Evolutionary conservation across 2,797 vertebrate species (phyloP).

Genomic region (Halcyon leucocephala): DNA sequence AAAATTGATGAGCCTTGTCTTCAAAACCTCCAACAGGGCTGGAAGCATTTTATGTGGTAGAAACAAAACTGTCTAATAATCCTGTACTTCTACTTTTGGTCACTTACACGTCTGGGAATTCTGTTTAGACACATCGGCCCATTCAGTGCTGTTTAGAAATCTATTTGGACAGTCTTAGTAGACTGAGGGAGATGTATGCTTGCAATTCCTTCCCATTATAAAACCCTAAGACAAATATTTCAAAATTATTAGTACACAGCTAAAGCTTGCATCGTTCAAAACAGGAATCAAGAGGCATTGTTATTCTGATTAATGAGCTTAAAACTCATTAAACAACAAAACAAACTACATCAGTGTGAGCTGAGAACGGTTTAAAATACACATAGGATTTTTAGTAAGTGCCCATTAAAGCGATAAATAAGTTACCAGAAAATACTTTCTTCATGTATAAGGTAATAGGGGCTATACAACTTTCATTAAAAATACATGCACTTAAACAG

Average conservation of each 20-base stretch:
- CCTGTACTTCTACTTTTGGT: not conserved
- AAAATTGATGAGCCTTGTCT: slow-evolving; percentile 26
- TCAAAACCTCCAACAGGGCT: slow-evolving; percentile 11
- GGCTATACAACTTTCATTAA: not conserved
- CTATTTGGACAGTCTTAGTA: not conserved
- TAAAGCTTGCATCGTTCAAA: not conserved
- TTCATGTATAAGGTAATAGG: not conserved
- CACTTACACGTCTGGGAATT: not conserved
- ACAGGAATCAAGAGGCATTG: not conserved
- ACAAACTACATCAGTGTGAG: not conserved
- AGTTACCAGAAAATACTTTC: not conserved
- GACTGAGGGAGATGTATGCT: not conserved
- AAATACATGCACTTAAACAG: not conserved
- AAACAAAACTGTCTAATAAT: slow-evolving; percentile 47
- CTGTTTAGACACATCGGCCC: not conserved
- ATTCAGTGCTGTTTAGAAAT: not conserved
- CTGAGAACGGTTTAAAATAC: slow-evolving; percentile 18
- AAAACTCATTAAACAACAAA: slow-evolving; percentile 11
- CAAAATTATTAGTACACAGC: slow-evolving; percentile 15
- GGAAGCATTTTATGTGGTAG: slow-evolving; percentile 18
- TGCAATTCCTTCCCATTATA: not conserved
- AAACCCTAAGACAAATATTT: slow-evolving; percentile 9
- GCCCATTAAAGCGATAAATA: not conserved
- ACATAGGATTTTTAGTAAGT: not conserved
- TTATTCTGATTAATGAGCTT: slow-evolving; percentile 8